Percentiles rank a stretch among this genome's conserved stretches.
phyloP scores from a whole-genome alignment of 2,888 invertebrate species.

The Saturnia pavonia region DNA sequence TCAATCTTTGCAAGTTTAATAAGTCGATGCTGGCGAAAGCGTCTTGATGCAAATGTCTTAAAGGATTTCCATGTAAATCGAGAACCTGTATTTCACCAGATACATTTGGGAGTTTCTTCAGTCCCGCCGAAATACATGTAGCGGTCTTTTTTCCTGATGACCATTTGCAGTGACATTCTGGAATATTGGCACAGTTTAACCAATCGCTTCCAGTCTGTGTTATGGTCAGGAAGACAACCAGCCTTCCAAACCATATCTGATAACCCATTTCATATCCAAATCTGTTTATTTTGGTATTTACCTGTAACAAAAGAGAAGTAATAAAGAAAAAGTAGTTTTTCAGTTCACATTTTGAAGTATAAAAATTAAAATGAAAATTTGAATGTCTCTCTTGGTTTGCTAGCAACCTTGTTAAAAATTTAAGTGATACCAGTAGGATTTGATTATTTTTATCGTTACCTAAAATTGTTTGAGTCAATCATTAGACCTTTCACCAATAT shows the following conservation, averaged over 20 bases:
- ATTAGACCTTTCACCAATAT: too few relatives aligned
- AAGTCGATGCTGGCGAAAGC: constrained; percentile 90
- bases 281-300: constrained; percentile 38
- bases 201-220: constrained; percentile 83
- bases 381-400: too few relatives aligned
- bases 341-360: too few relatives aligned
- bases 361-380: too few relatives aligned
- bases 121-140: constrained; percentile 88
- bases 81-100: constrained; percentile 84
- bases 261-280: constrained; percentile 68
- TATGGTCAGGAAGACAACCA: constrained; percentile 55
- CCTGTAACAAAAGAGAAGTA: constrained; percentile 56
- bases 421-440: too few relatives aligned
- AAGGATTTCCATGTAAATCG: constrained; percentile 90
- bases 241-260: constrained; percentile 60
- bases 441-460: too few relatives aligned
- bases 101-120: constrained; percentile 85
- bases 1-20: constrained; percentile 92
- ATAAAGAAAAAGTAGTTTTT: background rate
- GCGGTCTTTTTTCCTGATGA: constrained; percentile 95
- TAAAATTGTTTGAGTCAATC: too few relatives aligned
- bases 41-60: constrained; percentile 86
- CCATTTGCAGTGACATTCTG: constrained; percentile 94
- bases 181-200: constrained; percentile 89
- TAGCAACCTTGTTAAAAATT: too few relatives aligned